phyloP scores from a whole-genome alignment of 1,140 invertebrate genomes.

The Neodiprion lecontei region DNA sequence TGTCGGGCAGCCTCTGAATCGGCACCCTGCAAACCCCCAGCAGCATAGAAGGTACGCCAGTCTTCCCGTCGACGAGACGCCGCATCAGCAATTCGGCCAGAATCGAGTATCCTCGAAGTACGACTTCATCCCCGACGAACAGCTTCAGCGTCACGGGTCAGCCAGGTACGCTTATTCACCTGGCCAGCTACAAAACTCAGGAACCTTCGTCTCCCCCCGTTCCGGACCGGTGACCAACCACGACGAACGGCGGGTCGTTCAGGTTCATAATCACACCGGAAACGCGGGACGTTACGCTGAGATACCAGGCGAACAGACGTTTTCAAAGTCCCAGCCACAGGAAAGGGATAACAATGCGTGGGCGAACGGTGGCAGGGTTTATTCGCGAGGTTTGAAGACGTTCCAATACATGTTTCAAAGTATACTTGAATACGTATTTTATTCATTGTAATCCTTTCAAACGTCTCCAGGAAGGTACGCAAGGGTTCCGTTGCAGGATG shows the following conservation, averaged over 20 bases:
- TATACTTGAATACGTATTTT: constrained; percentile 3
- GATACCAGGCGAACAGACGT: constrained; percentile 40
- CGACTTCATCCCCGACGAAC: constrained; percentile 48
- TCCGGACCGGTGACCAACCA: constrained; percentile 36
- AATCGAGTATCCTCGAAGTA: constrained; percentile 37
- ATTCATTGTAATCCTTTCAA: neutral
- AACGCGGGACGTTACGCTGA: constrained; percentile 37
- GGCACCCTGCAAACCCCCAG: neutral
- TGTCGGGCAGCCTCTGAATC: neutral
- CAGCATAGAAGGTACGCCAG: constrained; percentile 43
- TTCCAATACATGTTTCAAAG: neutral
- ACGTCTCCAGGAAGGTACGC: constrained; percentile 49
- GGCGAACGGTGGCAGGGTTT: neutral
- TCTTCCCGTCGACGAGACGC: constrained; percentile 41
- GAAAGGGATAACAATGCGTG: neutral
- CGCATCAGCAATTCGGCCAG: constrained; percentile 23
- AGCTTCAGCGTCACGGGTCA: constrained; percentile 38
- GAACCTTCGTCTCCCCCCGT: constrained; percentile 27
- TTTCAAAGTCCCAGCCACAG: neutral
- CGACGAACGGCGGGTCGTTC: constrained; percentile 34
- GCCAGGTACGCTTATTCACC: constrained; percentile 45
- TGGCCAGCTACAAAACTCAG: constrained; percentile 32
- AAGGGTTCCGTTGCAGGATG: constrained; percentile 48
- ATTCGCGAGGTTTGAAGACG: neutral
- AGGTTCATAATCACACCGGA: constrained; percentile 26